Evolutionary conservation across 2,888 invertebrate genomes (phyloP).

Genomic region (Apamea monoglypha): DNA sequence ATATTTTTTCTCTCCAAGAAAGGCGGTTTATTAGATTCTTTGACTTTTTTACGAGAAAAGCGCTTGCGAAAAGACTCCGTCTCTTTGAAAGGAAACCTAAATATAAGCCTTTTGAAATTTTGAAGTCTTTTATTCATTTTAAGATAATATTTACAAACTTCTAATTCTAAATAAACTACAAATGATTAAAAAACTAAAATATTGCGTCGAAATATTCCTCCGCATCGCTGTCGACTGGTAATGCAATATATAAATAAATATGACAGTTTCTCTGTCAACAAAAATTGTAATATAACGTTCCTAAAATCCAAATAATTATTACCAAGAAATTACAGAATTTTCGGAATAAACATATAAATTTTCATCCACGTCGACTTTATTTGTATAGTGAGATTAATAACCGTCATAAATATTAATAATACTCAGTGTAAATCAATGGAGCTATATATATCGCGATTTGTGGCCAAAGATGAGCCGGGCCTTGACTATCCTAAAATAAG

Average conservation of each 20-base stretch:
- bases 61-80: not conserved
- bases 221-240: too few species aligned
- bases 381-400: constrained; percentile 43
- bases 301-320: constrained; percentile 1
- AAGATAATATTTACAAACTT: too few species aligned
- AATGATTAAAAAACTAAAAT: too few species aligned
- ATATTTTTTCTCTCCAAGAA: not conserved
- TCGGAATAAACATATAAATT: constrained; percentile 22
- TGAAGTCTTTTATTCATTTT: too few species aligned
- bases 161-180: too few species aligned
- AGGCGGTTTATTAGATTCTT: constrained; percentile 14
- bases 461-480: constrained; percentile 22
- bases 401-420: constrained; percentile 53
- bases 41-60: not conserved
- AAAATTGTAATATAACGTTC: not conserved
- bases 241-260: too few species aligned
- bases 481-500: constrained; percentile 27
- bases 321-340: constrained; percentile 5
- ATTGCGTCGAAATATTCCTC: too few species aligned
- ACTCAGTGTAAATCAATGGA: constrained; percentile 39
- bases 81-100: not conserved
- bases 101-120: not conserved
- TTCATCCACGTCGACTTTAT: constrained; percentile 23
- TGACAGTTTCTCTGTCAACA: not conserved
- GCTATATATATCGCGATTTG: constrained; percentile 35